phyloP scores from a whole-genome alignment of 2,888 invertebrate genomes.

The Pammene fasciana region DNA sequence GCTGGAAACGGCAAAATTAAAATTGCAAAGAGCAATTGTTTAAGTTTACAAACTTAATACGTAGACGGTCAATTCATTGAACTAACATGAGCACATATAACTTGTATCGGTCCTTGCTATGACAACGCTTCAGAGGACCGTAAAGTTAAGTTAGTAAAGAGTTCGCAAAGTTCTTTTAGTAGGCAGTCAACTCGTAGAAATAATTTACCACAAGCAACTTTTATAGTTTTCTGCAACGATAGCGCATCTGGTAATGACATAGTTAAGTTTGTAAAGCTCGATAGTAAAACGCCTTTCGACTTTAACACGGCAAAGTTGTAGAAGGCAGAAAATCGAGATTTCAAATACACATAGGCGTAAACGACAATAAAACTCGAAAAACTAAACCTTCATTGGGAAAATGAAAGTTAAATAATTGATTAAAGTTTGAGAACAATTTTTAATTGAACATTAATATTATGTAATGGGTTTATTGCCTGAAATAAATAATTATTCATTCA shows the following conservation, averaged over 20 bases:
- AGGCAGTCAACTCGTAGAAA: neutral
- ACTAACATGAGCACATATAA: constrained; percentile 5
- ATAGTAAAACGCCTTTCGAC: neutral
- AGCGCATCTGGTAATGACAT: neutral
- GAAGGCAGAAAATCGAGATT: neutral
- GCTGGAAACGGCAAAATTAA: neutral
- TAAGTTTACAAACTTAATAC: neutral
- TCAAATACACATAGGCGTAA: neutral
- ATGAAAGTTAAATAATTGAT: no score
- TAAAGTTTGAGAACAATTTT: no score
- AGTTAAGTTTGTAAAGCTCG: constrained; percentile 1
- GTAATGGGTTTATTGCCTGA: no score
- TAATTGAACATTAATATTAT: no score
- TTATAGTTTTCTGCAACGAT: neutral
- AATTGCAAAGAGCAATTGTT: constrained; percentile 5
- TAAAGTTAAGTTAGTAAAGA: neutral
- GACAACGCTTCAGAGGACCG: neutral
- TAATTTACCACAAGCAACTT: neutral
- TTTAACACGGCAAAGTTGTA: constrained; percentile 4
- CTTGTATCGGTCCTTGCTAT: neutral
- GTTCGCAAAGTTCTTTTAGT: neutral
- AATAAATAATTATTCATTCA: no score
- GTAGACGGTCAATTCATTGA: neutral
- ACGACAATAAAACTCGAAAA: no score
- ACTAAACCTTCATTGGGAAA: no score